A percentile compares a stretch with the other conserved stretches of the same genome.
Evolutionary conservation across 2,797 vertebrate genomes (phyloP).

Genomic region (Chelon auratus): DNA sequence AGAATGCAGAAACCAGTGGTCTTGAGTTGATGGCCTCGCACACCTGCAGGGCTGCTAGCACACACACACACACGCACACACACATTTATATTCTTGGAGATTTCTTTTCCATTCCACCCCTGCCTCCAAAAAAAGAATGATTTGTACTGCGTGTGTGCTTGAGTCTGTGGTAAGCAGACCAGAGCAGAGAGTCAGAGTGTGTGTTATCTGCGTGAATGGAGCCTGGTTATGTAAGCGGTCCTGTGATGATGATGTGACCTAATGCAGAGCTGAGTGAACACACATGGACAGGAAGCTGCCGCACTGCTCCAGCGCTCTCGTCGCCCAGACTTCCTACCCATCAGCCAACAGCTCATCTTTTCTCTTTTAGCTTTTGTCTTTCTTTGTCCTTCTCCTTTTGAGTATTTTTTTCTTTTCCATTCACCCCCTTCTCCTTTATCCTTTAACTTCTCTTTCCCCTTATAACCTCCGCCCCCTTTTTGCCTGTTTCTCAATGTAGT

Average conservation of each 20-base stretch:
- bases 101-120: slow-evolving; percentile 36
- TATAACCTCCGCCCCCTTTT: slow-evolving; percentile 6
- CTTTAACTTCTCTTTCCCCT: slow-evolving; percentile 14
- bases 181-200: slow-evolving; percentile 51
- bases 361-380: slow-evolving; percentile 14
- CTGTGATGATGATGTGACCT: slow-evolving; percentile 80
- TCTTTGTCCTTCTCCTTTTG: slow-evolving; percentile 15
- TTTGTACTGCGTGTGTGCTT: slow-evolving; percentile 25
- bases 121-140: slow-evolving; percentile 37
- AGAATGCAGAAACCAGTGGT: slow-evolving; percentile 41
- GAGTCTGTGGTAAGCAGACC: slow-evolving; percentile 33
- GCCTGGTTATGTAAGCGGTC: slow-evolving; percentile 76
- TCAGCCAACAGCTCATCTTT: slow-evolving; percentile 48
- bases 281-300: slow-evolving; percentile 76
- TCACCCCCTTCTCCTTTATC: slow-evolving; percentile 6
- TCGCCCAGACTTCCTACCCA: slow-evolving; percentile 53
- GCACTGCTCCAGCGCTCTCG: slow-evolving; percentile 50
- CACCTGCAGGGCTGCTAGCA: slow-evolving; percentile 33
- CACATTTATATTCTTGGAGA: slow-evolving; percentile 23
- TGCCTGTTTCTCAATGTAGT: slow-evolving; percentile 43
- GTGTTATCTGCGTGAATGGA: slow-evolving; percentile 74
- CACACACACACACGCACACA: slow-evolving; percentile 12
- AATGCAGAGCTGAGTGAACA: slow-evolving; percentile 77
- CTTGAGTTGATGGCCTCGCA: slow-evolving; percentile 16
- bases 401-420: slow-evolving; percentile 20